Evolutionary conservation across 1,140 invertebrate genomes (phyloP).

Genomic region (fruit fly (Drosophila melanogaster)): Release_6_plus_ISO1_MT NT_037436.4:1459501-1460000

Average conservation of each 20-base stretch:
- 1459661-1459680: not conserved
- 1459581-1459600: conserved; percentile 42
- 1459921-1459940: conserved; percentile 48
- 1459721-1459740: conserved; percentile 75
- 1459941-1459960: conserved; percentile 9
- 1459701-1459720: conserved; percentile 39
- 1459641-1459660: conserved; percentile 59
- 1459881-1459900: conserved; percentile 82
- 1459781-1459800: not conserved
- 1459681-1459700: not conserved
- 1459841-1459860: conserved; percentile 50
- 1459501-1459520: conserved; percentile 20
- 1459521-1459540: conserved; percentile 22
- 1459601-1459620: conserved; percentile 4
- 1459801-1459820: conserved; percentile 50
- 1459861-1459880: conserved; percentile 39
- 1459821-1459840: conserved; percentile 65
- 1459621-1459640: conserved; percentile 17
- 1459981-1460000: conserved; percentile 1
- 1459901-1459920: conserved; percentile 72
- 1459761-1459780: not conserved
- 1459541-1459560: conserved; percentile 54
- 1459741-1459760: conserved; percentile 37
- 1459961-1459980: too few species aligned
- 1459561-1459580: conserved; percentile 52